Conservation (phyloP, 2,797 vertebrate genomes). For the Rhinella marina region DNA sequence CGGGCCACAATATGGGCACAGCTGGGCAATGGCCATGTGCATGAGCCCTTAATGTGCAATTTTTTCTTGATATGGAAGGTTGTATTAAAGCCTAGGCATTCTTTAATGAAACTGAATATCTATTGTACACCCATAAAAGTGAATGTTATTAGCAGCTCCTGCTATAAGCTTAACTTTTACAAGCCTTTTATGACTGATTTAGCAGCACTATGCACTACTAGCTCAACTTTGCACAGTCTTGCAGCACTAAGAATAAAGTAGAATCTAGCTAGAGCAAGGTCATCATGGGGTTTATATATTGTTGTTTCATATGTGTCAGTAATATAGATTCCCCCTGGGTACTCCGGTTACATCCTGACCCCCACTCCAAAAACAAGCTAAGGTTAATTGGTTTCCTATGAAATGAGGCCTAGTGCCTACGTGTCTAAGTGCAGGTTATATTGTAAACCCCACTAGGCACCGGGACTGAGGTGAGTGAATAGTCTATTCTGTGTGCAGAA, state of each 20-base stretch:
- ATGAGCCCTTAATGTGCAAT: too few relatives aligned
- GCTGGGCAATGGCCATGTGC: too few relatives aligned
- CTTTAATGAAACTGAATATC: background rate
- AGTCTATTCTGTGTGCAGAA: background rate
- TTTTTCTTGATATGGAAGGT: too few relatives aligned
- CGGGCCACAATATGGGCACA: too few relatives aligned
- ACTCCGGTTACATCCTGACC: background rate
- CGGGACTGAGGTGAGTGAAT: background rate
- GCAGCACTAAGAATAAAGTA: background rate
- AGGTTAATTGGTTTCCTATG: background rate
- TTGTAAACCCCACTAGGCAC: background rate
- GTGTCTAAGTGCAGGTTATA: background rate
- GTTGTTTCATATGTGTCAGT: background rate
- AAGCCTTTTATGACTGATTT: background rate
- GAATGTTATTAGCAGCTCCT: background rate
- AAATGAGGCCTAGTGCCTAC: background rate
- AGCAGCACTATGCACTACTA: background rate
- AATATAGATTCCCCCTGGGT: conserved; percentile 6
- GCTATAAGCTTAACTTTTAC: background rate
- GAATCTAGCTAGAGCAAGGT: background rate
- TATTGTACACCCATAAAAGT: background rate
- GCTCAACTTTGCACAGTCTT: background rate
- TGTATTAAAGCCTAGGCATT: too few relatives aligned
- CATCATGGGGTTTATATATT: background rate
- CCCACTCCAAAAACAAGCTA: conserved; percentile 13